Percentiles rank a stretch among this genome's conserved stretches.
Conservation (phyloP, 2,113 vertebrate species). For the Semnornis frantzii region DNA sequence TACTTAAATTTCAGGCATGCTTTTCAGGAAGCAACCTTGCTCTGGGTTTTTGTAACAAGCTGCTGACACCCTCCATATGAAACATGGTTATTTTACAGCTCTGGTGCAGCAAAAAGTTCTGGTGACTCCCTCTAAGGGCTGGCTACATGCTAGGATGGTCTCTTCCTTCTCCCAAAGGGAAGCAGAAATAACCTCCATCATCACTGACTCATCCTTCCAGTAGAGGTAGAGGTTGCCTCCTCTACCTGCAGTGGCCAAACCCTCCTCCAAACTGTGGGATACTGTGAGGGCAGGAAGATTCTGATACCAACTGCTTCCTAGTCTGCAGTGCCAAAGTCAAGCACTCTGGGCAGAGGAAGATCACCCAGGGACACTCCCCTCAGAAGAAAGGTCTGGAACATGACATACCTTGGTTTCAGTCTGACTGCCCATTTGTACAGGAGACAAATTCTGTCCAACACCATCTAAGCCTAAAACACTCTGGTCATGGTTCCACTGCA, state of each 20-base stretch:
- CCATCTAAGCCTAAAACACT: neutral
- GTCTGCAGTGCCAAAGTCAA: neutral
- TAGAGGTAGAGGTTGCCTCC: neutral
- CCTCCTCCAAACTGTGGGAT: neutral
- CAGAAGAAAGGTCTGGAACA: neutral
- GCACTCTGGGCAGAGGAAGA: neutral
- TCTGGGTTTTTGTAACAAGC: neutral
- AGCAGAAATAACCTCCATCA: neutral
- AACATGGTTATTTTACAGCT: neutral
- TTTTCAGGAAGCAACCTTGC: neutral
- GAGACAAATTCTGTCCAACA: neutral
- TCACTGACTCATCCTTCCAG: neutral
- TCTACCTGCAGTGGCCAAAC: fast-evolving
- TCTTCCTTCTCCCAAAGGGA: neutral
- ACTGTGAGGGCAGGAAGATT: neutral
- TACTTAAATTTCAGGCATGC: neutral
- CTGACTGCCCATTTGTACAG: neutral
- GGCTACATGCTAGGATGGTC: neutral
- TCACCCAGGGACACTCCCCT: neutral
- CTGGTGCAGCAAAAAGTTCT: neutral
- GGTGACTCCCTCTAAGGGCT: neutral
- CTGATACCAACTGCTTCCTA: neutral
- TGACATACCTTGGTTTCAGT: neutral
- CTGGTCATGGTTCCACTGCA: neutral
- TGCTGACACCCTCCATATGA: neutral